Evolutionary conservation across 1,140 invertebrate species (phyloP).

Genomic region (Lordiphosa stackelbergi): DNA sequence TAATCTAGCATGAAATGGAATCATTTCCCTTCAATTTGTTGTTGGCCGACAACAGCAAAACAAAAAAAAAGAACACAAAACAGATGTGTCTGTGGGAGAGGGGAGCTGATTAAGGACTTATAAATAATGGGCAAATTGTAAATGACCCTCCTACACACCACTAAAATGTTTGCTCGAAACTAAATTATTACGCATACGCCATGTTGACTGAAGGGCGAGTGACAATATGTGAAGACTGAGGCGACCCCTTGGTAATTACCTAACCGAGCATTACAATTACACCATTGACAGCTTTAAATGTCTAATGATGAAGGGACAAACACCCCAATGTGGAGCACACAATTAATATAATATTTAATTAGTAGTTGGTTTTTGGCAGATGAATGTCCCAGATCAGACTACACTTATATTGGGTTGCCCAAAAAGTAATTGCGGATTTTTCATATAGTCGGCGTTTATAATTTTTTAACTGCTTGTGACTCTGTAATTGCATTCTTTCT

Average conservation of each 20-base stretch:
- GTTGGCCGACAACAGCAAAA: conserved; percentile 56
- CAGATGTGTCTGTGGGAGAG: conserved; percentile 46
- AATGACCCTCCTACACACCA: conserved; percentile 17
- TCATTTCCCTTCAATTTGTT: conserved; percentile 77
- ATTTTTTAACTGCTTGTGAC: no score
- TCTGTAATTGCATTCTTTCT: no score
- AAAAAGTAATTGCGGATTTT: no score
- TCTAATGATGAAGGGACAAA: conserved; percentile 5
- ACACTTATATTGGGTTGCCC: no score
- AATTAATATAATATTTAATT: conserved; percentile 69
- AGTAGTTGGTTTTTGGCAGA: conserved; percentile 32
- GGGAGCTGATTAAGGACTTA: conserved; percentile 55
- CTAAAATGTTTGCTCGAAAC: conserved; percentile 21
- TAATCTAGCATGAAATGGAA: conserved; percentile 77
- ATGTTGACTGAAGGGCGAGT: conserved; percentile 31
- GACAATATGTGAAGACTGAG: conserved; percentile 27
- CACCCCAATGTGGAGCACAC: conserved; percentile 9
- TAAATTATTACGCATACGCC: conserved; percentile 59
- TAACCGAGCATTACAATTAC: conserved; percentile 39
- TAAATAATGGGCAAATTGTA: conserved; percentile 70
- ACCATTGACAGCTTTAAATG: conserved; percentile 30
- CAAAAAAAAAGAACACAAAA: conserved; percentile 39
- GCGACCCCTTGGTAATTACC: conserved; percentile 37
- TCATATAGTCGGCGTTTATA: no score
- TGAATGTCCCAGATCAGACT: conserved; percentile 22